Base-by-base conservation (phyloP, 1,140 invertebrate genomes). In the Acromyrmex heyeri region DNA sequence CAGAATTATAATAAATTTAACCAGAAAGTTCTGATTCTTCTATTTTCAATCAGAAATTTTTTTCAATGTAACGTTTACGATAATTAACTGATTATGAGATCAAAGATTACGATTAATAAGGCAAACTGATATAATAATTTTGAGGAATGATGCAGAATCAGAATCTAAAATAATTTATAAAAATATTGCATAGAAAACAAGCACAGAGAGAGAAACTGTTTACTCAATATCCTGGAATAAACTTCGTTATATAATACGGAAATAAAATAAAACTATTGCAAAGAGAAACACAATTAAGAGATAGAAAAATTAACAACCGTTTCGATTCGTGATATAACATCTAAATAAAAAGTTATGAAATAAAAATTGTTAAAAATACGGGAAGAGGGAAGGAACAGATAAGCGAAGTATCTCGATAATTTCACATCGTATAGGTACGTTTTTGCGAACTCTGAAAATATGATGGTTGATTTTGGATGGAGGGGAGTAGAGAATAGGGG, bases 371-470 rank as follows among this genome's bases (percentile, higher is more conserved):
- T 7, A 48, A 44, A 48, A 48, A 27, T 3, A 18, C 2, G 6
- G 24, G 7, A 16, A n/a, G 57, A 38, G 7, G 18, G 34, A 34
- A 44, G 30, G 27, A 48, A 50, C 18, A 62, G 16, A 21, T n/a
- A 27, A 18, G 18, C 57, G 6, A 21, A 86, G 53, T 16, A 10
- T 34, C 53, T 73, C 50, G 85, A 78, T 90, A 90, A 90, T 57
- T 57, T 14, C 30, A 3, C 21, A 10, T 30, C 44, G 86, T 83
- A 86, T n/a, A 65, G 65, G 53, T 85, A 59, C 34, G 61, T 72
- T 89, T 73, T 53, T 24, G 12, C 21, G 18, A n/a, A 61, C 62
- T 62, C 55, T 24, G 64, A 85, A 85, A 86, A 86, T 86, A 82
- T 55, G 57, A 38, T n/a, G 62, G 48, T 57, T 18, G 38, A 50